Base-by-base conservation (phyloP, 2,113 vertebrate genomes). In the Brachypodius melanocephalos region DNA sequence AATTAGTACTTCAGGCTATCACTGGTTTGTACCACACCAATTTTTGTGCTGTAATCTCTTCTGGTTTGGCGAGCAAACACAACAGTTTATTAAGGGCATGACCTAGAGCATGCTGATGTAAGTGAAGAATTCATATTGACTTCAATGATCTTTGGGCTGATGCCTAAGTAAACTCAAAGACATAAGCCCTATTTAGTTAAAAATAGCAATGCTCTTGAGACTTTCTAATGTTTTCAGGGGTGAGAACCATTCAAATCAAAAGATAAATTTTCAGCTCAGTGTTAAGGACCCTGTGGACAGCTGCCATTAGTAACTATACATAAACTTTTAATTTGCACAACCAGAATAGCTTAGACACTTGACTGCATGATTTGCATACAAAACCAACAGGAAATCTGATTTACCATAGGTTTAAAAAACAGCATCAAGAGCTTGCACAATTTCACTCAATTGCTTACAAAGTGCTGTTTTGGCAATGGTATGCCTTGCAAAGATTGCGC, bases 141-240 rank as follows among this genome's bases (percentile, higher is more conserved):
- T 95, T 93, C 75, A 77, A 10, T 36, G 90, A 67, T 85, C 59
- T 90, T 83, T 97, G 94, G 94, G 77, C 65, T 51, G 29, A 36
- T 83, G 95, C 94, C 95, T 90, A 96, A 92, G 31, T 88, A 90
- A 96, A 94, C 85, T 36, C 55, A 88, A 83, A 93, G 75, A 71
- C 63, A 62, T 43, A 86, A 93, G 55, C 16, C 4, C n/a, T 66
- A 52, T 94, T 95, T 54, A 84, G 76, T 63, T 83, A 86, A 94
- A 94, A 95, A 94, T 52, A 94, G 88, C 31, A 88, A 88, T 40
- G 55, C 79, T 80, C 79, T 84, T n/a, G 79, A 86, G 95, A 65
- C 34, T 42, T 76, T 66, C 49, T 31, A 83, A 94, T 45, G 54
- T 67, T 90, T 88, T 57, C 38, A 86, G 72, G 75, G 11, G 67